Percentiles rank a stretch among this genome's conserved stretches.
Conservation (phyloP, 2,797 vertebrate genomes). For the Kryptolebias ocellatus region DNA sequence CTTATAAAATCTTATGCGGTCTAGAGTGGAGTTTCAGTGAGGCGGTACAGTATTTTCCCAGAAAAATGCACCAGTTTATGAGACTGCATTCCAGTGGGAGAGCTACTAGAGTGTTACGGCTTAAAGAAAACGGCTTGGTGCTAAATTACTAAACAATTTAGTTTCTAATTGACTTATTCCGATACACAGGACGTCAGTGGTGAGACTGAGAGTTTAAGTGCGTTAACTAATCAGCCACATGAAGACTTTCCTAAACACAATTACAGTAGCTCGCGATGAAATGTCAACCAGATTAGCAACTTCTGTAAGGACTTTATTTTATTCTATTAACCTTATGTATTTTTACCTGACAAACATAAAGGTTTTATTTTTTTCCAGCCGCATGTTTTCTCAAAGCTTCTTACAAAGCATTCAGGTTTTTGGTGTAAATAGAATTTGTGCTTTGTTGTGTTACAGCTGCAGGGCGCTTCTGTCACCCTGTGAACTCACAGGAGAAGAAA, state of each 20-base stretch:
- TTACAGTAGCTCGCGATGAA: neutral
- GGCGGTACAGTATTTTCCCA: slow-evolving; percentile 15
- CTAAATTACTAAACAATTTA: slow-evolving; percentile 50
- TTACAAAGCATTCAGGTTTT: slow-evolving; percentile 13
- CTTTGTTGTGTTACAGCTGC: slow-evolving; percentile 36
- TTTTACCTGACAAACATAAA: neutral
- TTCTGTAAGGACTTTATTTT: neutral
- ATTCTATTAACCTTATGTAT: neutral
- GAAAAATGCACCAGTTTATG: slow-evolving; percentile 17
- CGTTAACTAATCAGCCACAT: neutral
- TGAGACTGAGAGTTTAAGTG: slow-evolving; percentile 7
- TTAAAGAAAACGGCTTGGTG: slow-evolving; percentile 35
- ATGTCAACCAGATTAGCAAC: neutral
- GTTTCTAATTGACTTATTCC: slow-evolving; percentile 54
- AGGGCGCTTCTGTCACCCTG: slow-evolving; percentile 37
- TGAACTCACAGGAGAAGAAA: slow-evolving; percentile 39
- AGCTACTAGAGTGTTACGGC: slow-evolving; percentile 22
- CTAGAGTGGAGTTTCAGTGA: slow-evolving; percentile 48
- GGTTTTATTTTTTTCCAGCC: neutral
- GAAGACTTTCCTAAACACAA: neutral
- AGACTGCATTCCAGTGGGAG: slow-evolving; percentile 13
- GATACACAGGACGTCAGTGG: slow-evolving; percentile 48
- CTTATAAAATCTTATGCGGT: slow-evolving; percentile 50
- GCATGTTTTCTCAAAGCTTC: neutral
- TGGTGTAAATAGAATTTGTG: slow-evolving; percentile 37